Evolutionary conservation across 2,113 vertebrate species (phyloP), one percentile per base, ranked within the genome.

Genomic region (Perccottus glenii): DNA sequence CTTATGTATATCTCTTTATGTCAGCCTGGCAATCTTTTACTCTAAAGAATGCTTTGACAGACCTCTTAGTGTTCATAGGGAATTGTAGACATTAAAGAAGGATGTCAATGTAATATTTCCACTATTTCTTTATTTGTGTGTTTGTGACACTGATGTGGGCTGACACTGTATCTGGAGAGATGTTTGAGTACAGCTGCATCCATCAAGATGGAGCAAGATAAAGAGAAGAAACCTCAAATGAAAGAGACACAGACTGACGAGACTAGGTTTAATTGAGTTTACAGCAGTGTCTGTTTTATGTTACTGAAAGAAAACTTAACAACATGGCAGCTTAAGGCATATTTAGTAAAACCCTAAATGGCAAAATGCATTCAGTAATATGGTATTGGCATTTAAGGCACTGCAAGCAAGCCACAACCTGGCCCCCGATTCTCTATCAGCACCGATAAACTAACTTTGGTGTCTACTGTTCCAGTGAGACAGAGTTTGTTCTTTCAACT

Each of bases 101-200:
- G 3, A 27, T 27, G 19, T 27, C 3, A 67, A 69, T 81, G 70
- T 48, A 63, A 59, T 52, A n/a, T 84, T 86, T 83, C 69, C 19
- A 27, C 19, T 27, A 75, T 90, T 81, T 57, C 62, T 69, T 77
- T 27, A 27, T 27, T 27, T 27, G 19, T 27, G 1, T 27, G 19
- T 76, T 70, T 75, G 67, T 91, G 86, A 89, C 65, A 58, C 44
- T 83, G 65, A 91, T 88, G 60, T 73, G 50, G 19, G 35, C 58
- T 83, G 90, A 83, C 85, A 53, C 67, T 47, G 59, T 14, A 27
- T 84, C 83, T 89, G 73, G 67, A 63, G 72, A 82, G 82, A 88
- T 80, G 78, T 85, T 81, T 69, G 46, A 85, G 75, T 50, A 65
- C 55, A 78, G 69, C 73, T 55, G 78, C 55, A 79, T 84, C 80